Conservation (phyloP, 2,888 invertebrate species). For the Leptinotarsa tumamoca region DNA sequence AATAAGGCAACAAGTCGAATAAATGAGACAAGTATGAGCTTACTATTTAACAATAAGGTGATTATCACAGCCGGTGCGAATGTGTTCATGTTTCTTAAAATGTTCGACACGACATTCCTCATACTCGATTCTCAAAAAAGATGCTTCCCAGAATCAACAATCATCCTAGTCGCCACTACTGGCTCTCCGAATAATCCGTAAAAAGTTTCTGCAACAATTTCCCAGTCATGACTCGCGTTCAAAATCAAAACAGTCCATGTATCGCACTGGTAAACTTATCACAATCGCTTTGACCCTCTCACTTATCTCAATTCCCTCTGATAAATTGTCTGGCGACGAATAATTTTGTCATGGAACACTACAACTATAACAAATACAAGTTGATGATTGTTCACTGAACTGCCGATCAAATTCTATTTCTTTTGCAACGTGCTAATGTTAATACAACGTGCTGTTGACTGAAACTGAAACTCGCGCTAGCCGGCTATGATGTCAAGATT, state of each 20-base stretch:
- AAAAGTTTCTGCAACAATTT: conserved; percentile 18
- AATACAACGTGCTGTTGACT: conserved; percentile 27
- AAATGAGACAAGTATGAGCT: conserved; percentile 1
- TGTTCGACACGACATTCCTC: conserved; percentile 19
- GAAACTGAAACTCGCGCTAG: conserved; percentile 30
- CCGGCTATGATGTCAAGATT: conserved; percentile 22
- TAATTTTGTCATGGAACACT: conserved; percentile 4
- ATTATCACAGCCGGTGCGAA: conserved; percentile 20
- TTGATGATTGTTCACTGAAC: conserved; percentile 1
- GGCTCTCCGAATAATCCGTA: background rate
- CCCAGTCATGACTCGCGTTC: background rate
- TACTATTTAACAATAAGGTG: conserved; percentile 19
- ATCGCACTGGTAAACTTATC: background rate
- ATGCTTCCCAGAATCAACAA: background rate
- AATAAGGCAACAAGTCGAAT: conserved; percentile 1
- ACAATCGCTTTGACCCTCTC: conserved; percentile 12
- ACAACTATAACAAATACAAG: background rate
- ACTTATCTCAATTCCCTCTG: background rate
- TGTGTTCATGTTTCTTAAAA: background rate
- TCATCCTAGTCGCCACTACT: conserved; percentile 3
- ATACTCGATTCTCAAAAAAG: background rate
- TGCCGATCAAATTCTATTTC: conserved; percentile 3
- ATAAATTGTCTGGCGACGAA: background rate
- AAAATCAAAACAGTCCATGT: background rate
- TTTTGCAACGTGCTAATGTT: conserved; percentile 17